Evolutionary conservation across 2,797 vertebrate species (phyloP), one percentile per base, ranked within the genome.

Genomic region (Melanotaenia boesemani): DNA sequence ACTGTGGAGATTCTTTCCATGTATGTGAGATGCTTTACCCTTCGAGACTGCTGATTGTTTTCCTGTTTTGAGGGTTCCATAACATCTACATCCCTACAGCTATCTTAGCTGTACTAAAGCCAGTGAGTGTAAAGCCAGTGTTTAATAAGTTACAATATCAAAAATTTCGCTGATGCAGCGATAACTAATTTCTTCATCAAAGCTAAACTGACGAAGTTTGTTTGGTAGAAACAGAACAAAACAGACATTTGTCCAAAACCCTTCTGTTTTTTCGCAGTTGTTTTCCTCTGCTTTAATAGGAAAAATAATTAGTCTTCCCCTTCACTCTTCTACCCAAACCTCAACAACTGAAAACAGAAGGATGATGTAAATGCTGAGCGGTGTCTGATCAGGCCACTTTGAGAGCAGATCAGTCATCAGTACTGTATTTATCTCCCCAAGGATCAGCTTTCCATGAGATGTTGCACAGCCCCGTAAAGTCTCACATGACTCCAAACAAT

Each of bases 401-500:
- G n/a, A 52, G 18, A 52, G 22, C 22, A 52, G 11, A 41, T 13
- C 13, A 6, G 16, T 18, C 18, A 48, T n/a, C 44, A 48, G 6
- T 48, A 7, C 20, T 48, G 2, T 48, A 48, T 48, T n/a, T n/a
- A 28, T 20, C 54, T 64, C 48, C 61, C 56, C 64, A 60, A 7
- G 18, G 50, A 37, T 82, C 59, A 73, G 57, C 39, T 68, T 85
- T 79, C 68, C 71, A 58, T 37, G 41, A 32, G 11, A 28, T 55
- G 34, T 20, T 48, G 58, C 59, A 54, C 30, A 58, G 30, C 34
- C 52, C 82, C 59, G 41, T 80, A 77, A 82, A 82, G 70, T 60
- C 57, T 70, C 72, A 63, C 72, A 16, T 16, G 59, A 80, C 62
- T 65, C 77, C 73, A 82, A 83, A 85, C 74, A 83, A 77, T 28